Base-by-base conservation (phyloP, 2,113 vertebrate genomes). In the Chunga burmeisteri region DNA sequence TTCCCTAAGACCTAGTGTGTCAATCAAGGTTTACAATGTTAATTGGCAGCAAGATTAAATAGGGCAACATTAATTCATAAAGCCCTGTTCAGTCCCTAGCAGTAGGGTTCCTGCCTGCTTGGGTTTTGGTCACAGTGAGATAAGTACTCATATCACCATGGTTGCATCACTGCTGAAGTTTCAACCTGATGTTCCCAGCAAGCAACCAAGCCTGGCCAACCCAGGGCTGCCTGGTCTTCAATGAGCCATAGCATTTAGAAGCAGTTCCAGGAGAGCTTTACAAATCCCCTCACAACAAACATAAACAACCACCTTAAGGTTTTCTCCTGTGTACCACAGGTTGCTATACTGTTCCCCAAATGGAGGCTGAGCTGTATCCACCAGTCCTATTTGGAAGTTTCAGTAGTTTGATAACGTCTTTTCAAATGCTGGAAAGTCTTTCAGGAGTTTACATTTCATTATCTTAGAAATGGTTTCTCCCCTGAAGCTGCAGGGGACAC, bases 91-190 rank as follows among this genome's bases (percentile, higher is more conserved):
- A 14, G 20, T 34, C 16, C 40, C 27, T 6, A 29, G 30, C 16
- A 23, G 47, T 2, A 44, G n/a, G 7, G 44, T 13, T 81, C 46
- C 75, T 71, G 17, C 10, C n/a, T 65, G 30, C 10, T 30, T 12
- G 32, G 30, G 27, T 59, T 77, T 71, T 16, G n/a, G 25, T 55
- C 30, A 18, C 16, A 2, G 17, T 5, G 17, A 77, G n/a, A 13
- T 66, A 26, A 38, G 10, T 44, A 14, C 27, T 44, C 2, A 0
- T 7, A 49, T 32, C 20, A 13, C 40, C 10, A 8, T 0, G 5
- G 16, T 12, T n/a, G 7, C 20, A 42, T 13, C 8, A 4, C 34
- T n/a, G 15, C 23, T 52, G 36, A 53, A 70, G 44, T 20, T 89
- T 86, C 36, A 42, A 6, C 18, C 34, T 63, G 44, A 53, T 2